Base-by-base conservation (phyloP, 2,888 invertebrate species). In the Rutpela maculata region DNA sequence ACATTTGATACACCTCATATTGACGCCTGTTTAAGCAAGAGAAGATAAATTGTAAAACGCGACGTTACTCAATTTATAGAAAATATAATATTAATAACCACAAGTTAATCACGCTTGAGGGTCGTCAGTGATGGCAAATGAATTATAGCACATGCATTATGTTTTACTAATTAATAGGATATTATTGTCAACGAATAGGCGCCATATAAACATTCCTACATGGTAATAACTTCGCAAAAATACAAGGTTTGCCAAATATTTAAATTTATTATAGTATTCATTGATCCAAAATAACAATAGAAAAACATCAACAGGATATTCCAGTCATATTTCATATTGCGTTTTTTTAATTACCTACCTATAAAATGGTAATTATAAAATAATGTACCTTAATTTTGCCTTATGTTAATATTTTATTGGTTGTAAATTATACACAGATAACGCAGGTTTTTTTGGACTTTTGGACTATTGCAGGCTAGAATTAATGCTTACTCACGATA, bases 191-290 rank as follows among this genome's bases (percentile, higher is more conserved):
- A 26, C 26, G 9, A 11, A 17, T 2, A 66, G 60, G 60, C 66
- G 66, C 50, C 19, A 65, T n/a, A 38, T 50, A 66, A 66, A 22
- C 3, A 50, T 50, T n/a, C n/a, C 50, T 50, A 55, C 18, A 11
- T 22, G 50, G 55, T 17, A 43, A 66, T 43, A 50, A 55, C 50
- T 50, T 66, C 11, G 50, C n/a, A n/a, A 50, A 50, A 50, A 19
- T 66, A 66, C 66, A 66, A 66, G 55, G 66, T 66, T 66, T 22
- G 22, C 66, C 11, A 66, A 50, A 66, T 50, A 18, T 43, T 35
- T 65, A 38, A 19, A 59, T 59, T 26, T 62, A 1, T 35, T 62
- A 62, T 62, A 12, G 62, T 3, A 12, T 62, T 43, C 18, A 50
- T 1, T 66, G 10, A 66, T 50, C 22, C 43, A 50, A 66, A 43